Conservation (phyloP, 2,888 invertebrate genomes). For the Drosophila nr. fundita region DNA sequence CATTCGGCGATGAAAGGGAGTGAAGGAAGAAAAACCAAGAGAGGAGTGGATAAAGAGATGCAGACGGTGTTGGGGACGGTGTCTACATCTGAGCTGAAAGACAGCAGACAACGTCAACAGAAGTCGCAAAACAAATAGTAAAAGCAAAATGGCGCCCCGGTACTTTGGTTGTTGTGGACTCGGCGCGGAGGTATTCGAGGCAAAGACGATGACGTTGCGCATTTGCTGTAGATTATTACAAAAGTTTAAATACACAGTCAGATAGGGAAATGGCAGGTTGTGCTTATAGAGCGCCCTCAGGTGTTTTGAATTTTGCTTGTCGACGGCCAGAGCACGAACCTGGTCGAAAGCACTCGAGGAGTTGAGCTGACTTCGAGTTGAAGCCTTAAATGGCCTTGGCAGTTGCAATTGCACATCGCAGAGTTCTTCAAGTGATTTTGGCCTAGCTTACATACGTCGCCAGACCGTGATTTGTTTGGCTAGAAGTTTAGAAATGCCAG, state of each 20-base stretch:
- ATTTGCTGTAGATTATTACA: conserved; percentile 77
- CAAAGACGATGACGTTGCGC: conserved; percentile 73
- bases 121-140: conserved; percentile 75
- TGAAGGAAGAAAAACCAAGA: background rate
- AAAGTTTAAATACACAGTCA: conserved; percentile 76
- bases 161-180: conserved; percentile 57
- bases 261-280: conserved; percentile 32
- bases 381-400: conserved; percentile 66
- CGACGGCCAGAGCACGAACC: conserved; percentile 34
- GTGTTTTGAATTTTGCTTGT: conserved; percentile 67
- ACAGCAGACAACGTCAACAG: conserved; percentile 67
- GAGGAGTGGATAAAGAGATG: background rate
- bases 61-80: background rate
- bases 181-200: conserved; percentile 20
- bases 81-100: conserved; percentile 22
- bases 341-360: conserved; percentile 37
- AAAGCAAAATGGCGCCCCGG: conserved; percentile 72
- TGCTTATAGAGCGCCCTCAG: conserved; percentile 52
- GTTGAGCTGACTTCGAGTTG: conserved; percentile 52
- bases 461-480: conserved; percentile 53
- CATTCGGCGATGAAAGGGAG: conserved; percentile 23
- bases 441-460: conserved; percentile 42
- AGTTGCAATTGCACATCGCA: conserved; percentile 61
- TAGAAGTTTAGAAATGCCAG: conserved; percentile 21
- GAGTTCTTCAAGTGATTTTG: conserved; percentile 45